Base-by-base conservation (phyloP, 2,888 invertebrate genomes). In the Drosophila prolongata region DNA sequence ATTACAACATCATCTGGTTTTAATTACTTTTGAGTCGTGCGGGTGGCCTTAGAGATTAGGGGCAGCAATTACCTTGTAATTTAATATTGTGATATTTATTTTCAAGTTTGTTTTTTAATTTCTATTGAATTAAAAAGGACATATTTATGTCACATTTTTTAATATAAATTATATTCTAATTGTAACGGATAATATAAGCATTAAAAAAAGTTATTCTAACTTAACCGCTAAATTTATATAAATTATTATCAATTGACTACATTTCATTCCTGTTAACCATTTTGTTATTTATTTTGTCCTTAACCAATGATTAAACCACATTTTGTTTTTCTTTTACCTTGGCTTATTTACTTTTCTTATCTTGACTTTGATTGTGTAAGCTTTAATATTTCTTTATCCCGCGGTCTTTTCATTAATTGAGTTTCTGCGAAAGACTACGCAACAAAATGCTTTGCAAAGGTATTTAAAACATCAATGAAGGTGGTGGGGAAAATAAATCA, bases 1-100 rank as follows among this genome's bases (percentile, higher is more conserved):
- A 70, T 68, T 65, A 52, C 70, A 60, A 58, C 60, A 74, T 65
- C 87, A 70, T 68, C 77, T 73, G 67, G 38, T 44, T 44, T 54
- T 73, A 81, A 81, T 73, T 74, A 52, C 74, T 19, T 55, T 55
- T 38, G 16, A 37, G 37, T 19, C 24, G 30, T n/a, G 46, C 10
- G 8, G 3, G 46, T 43, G 27, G 14, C 30, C 11, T 43, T 6
- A 9, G 10, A 11, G 35, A 56, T 44, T 56, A 46, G 60, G 60
- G 57, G 37, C 44, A 57, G n/a, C 24, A 24, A 47, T 11, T 8
- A 24, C 11, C 19, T 11, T 19, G 11, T 6, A 9, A 9, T 16
- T 16, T 16, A 8, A 6, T 30, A 6, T 30, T 30, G 30, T 30
- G 6, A 0, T 30, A 30, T 30, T 2, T 30, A 30, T 30, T 30